phyloP scores from a whole-genome alignment of 2,797 vertebrate genomes.

The Myotis vivesi region DNA sequence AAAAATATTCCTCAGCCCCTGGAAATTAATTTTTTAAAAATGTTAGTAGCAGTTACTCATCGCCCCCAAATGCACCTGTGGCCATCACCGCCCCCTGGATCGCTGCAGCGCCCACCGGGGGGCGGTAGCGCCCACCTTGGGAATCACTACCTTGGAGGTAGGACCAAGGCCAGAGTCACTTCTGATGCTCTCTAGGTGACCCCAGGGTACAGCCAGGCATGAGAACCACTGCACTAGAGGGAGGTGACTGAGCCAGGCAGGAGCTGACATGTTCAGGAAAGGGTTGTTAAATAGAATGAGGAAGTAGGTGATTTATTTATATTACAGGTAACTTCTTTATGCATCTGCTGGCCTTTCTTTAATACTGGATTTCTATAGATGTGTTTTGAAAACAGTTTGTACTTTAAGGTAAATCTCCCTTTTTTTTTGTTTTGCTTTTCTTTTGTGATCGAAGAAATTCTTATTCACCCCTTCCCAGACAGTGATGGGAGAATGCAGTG shows the following conservation, averaged over 20 bases:
- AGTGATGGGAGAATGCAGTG: background rate
- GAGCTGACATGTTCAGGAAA: background rate
- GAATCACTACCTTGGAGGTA: background rate
- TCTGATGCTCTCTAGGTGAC: background rate
- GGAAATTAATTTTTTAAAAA: too few species aligned
- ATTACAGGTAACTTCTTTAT: background rate
- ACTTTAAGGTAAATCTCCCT: conserved; percentile 16
- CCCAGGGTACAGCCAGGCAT: background rate
- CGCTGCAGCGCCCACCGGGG: too few species aligned
- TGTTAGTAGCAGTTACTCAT: too few species aligned
- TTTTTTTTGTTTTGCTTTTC: conserved; percentile 13
- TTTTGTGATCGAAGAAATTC: background rate
- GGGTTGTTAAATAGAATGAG: conserved; percentile 1
- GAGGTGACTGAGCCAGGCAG: background rate
- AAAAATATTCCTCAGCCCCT: too few species aligned
- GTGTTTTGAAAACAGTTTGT: conserved; percentile 42
- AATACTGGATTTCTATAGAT: conserved; percentile 13
- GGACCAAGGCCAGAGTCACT: background rate
- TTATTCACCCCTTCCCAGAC: background rate
- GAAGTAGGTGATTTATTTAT: background rate
- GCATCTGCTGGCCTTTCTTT: background rate
- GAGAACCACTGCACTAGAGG: background rate
- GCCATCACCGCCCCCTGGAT: too few species aligned
- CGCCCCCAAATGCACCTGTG: too few species aligned
- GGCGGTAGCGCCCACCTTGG: too few species aligned